Conservation (phyloP, 2,113 vertebrate species). For the Cranoglanis bouderius region DNA sequence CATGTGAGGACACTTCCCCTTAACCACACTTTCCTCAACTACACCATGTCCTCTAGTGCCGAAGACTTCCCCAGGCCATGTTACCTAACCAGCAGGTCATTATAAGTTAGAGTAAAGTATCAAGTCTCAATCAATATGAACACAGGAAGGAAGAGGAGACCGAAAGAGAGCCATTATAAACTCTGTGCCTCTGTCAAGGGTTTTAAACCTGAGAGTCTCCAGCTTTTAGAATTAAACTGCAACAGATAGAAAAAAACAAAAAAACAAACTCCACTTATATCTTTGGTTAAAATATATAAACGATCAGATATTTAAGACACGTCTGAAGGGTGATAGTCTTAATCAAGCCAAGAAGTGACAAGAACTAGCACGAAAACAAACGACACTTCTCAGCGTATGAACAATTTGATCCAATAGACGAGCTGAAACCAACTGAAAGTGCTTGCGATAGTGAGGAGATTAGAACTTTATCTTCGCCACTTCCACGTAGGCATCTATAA, state of each 20-base stretch:
- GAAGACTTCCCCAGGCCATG: slow-evolving; percentile 26
- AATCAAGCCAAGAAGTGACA: not conserved
- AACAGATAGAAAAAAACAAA: too few species aligned
- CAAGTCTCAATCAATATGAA: not conserved
- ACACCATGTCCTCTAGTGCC: not conserved
- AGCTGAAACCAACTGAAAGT: not conserved
- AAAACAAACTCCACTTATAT: not conserved
- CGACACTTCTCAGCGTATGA: not conserved
- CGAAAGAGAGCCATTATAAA: not conserved
- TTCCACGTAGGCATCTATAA: not conserved
- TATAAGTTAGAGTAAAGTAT: not conserved
- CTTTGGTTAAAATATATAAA: not conserved
- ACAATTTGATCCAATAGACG: not conserved
- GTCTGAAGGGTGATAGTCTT: not conserved
- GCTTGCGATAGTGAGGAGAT: not conserved
- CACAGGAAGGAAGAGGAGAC: not conserved
- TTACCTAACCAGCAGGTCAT: not conserved
- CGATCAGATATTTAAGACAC: not conserved
- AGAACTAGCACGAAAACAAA: too few species aligned
- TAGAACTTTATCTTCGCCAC: not conserved
- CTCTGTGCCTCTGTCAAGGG: not conserved
- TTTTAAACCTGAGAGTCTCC: too few species aligned
- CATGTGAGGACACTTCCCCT: slow-evolving; percentile 21
- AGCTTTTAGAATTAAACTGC: not conserved
- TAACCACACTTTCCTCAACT: slow-evolving; percentile 26